Conservation (phyloP, 2,113 vertebrate genomes). For the human region DNA sequence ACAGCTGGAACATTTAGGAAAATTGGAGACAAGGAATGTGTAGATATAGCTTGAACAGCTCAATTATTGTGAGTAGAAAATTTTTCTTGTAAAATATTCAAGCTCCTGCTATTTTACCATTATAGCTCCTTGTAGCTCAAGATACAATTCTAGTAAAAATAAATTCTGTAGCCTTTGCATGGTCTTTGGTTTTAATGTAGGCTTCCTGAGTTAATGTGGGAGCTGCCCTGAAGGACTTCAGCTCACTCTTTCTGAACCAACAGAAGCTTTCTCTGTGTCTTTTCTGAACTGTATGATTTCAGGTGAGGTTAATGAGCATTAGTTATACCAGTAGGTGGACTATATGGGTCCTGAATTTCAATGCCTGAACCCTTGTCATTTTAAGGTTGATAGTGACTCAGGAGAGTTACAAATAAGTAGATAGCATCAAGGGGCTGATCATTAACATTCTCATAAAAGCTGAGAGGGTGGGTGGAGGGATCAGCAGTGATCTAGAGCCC, state of each 20-base stretch:
- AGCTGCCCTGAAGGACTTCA: background rate
- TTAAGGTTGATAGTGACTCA: background rate
- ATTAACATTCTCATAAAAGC: conserved; percentile 48
- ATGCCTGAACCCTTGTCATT: background rate
- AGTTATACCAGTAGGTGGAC: background rate
- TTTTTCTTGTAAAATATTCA: conserved; percentile 38
- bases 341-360: conserved; percentile 34
- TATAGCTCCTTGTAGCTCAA: background rate
- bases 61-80: background rate
- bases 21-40: background rate
- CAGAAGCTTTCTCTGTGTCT: background rate
- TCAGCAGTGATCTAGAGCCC: background rate
- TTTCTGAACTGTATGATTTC: conserved; percentile 2
- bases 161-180: conserved; percentile 27
- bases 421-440: background rate
- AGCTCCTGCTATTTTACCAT: background rate
- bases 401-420: background rate
- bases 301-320: conserved; percentile 56
- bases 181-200: conserved; percentile 47
- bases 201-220: background rate
- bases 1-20: background rate
- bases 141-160: conserved; percentile 44
- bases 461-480: background rate
- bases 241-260: background rate
- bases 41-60: background rate